Evolutionary conservation across 2,888 invertebrate species (phyloP), one percentile per base, ranked within the genome.

Genomic region (Gymnoscelis rufifasciata): DNA sequence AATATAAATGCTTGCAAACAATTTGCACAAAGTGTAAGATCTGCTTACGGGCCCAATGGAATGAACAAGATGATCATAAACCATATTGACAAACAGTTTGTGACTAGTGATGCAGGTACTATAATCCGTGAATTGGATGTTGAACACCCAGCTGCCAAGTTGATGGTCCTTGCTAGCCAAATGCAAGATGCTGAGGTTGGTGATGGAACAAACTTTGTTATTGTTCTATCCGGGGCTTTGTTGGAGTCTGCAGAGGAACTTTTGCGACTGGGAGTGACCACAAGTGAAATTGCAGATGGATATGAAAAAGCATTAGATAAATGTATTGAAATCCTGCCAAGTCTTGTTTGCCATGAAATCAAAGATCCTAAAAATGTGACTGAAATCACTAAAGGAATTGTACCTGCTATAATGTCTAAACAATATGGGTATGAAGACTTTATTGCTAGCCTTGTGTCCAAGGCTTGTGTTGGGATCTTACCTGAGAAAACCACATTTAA

Each of bases 61-160:
- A 95, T 95, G 96, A 99, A 99, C 83, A 99, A 99, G 90, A 98
- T 99, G 96, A 94, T 99, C 13, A 99, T 99, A 49, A 99, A 99
- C 84, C 98, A 99, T 76, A 91, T 99, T 59, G 98, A 98, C 71
- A 99, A 99, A 74, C 93, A 99, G 62, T 99, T 99, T 88, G 96
- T 99, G 2, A 99, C 99, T 0, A 99, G 97, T 77, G 99, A 99
- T 90, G 99, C 99, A 13, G 99, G 97, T 0, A 99, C 99, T 0
- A 99, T 99, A 53, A 95, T 99, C 62, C 92, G 95, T 55, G 97
- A 98, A 77, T 82, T 98, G 31, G 97, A 98, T 89, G 94, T 99
- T 15, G 97, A 99, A 77, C 99, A 99, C 83, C 99, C 99, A 28
- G 99, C 99, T 28, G 99, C 98, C 5, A 98, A 97, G 78, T 89